phyloP scores from a whole-genome alignment of 2,113 vertebrate species.

The Bungarus multicinctus region DNA sequence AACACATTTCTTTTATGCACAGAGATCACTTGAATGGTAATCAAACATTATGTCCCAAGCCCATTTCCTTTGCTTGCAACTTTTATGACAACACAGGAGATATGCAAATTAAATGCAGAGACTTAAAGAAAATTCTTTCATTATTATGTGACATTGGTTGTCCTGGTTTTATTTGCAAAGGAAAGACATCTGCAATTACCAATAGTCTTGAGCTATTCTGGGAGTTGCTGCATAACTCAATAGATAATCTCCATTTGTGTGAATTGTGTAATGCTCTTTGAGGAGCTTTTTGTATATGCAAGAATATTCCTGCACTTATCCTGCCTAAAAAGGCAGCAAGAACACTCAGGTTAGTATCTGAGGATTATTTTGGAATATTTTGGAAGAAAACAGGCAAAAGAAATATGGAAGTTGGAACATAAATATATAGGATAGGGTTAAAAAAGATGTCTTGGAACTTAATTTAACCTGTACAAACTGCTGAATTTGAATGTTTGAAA shows the following conservation, averaged over 20 bases:
- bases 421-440: not conserved
- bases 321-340: constrained; percentile 7
- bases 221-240: not conserved
- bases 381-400: not conserved
- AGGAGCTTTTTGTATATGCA: not conserved
- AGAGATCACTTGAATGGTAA: constrained; percentile 46
- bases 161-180: constrained; percentile 8
- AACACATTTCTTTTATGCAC: constrained; percentile 13
- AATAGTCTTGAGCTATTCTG: constrained; percentile 2
- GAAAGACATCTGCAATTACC: constrained; percentile 15
- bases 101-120: not conserved
- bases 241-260: constrained; percentile 12
- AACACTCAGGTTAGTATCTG: not conserved
- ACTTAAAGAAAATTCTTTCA: not conserved
- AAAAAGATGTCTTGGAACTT: not conserved
- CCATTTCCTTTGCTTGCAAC: constrained; percentile 4
- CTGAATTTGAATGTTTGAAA: not conserved
- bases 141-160: constrained; percentile 40
- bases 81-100: not conserved
- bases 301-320: constrained; percentile 8
- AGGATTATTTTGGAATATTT: constrained; percentile 12
- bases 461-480: not conserved
- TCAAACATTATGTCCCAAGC: constrained; percentile 14
- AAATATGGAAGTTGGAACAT: not conserved
- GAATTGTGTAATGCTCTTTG: constrained; percentile 30